phyloP scores from a whole-genome alignment of 2,113 vertebrate species.

The Mola mola region DNA sequence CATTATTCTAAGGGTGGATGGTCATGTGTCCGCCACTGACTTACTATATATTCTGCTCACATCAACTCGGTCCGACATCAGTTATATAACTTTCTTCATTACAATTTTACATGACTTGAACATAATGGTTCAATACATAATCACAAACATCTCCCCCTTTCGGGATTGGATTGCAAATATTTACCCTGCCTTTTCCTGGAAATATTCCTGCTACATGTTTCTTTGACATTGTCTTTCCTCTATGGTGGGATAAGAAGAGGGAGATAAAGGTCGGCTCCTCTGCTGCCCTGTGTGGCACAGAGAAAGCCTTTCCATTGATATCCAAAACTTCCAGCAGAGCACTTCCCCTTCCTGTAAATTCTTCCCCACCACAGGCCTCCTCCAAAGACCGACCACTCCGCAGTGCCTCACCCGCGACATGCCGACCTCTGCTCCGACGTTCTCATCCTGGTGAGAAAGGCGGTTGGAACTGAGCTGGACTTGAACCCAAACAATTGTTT shows the following conservation, averaged over 20 bases:
- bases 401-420: conserved; percentile 49
- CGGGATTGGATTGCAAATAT: conserved; percentile 28
- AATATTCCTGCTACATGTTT: conserved; percentile 64
- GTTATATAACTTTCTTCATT: not conserved
- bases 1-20: conserved; percentile 19
- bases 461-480: conserved; percentile 55
- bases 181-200: conserved; percentile 52
- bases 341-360: conserved; percentile 71
- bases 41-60: not conserved
- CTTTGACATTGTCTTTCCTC: conserved; percentile 67
- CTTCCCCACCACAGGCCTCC: conserved; percentile 62
- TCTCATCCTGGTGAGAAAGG: conserved; percentile 66
- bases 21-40: conserved; percentile 10
- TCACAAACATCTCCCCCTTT: conserved; percentile 5
- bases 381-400: conserved; percentile 65
- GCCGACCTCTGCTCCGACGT: conserved; percentile 65
- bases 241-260: conserved; percentile 32
- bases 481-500: conserved; percentile 69
- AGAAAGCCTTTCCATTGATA: conserved; percentile 71
- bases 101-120: not conserved
- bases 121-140: not conserved
- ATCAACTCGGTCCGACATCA: conserved; percentile 6
- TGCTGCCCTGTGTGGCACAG: conserved; percentile 32
- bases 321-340: conserved; percentile 64
- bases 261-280: conserved; percentile 54